Percentiles rank a stretch among this genome's conserved stretches.
Evolutionary conservation across 2,797 vertebrate species (phyloP).

Genomic region (Nothura maculosa): DNA sequence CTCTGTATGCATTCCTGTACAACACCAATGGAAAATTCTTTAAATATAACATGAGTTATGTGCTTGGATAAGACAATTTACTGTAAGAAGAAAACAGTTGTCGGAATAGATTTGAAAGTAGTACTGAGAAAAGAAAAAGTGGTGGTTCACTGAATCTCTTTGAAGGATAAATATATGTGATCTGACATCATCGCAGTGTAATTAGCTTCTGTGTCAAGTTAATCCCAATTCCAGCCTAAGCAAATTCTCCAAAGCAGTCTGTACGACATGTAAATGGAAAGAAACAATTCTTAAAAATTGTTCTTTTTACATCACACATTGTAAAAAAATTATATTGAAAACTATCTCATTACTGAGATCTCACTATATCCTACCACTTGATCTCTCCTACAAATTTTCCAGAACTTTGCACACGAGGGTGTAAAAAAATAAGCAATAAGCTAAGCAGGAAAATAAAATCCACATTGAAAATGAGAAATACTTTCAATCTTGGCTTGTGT

Average conservation of each 20-base stretch:
- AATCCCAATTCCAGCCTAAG: background rate
- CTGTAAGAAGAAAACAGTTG: background rate
- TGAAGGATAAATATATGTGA: background rate
- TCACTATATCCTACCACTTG: background rate
- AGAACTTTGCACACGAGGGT: background rate
- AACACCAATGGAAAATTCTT: background rate
- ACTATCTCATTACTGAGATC: background rate
- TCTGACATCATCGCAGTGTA: background rate
- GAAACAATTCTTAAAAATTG: background rate
- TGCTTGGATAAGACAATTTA: background rate
- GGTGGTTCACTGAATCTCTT: background rate
- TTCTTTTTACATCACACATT: background rate
- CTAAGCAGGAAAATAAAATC: background rate
- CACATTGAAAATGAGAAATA: background rate
- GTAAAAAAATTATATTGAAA: background rate
- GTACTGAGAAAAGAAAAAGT: background rate
- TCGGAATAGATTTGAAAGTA: background rate
- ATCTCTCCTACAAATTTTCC: background rate
- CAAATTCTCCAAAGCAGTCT: background rate
- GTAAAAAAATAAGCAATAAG: background rate
- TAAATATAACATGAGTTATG: background rate
- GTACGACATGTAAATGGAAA: background rate
- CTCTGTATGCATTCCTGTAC: background rate
- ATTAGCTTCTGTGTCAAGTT: background rate
- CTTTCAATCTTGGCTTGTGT: background rate